These are phyloP conservation scores for Microctonus brassicae DNA, from an alignment of 2,888 invertebrate species.

Conservation along the genomic window DNA sequence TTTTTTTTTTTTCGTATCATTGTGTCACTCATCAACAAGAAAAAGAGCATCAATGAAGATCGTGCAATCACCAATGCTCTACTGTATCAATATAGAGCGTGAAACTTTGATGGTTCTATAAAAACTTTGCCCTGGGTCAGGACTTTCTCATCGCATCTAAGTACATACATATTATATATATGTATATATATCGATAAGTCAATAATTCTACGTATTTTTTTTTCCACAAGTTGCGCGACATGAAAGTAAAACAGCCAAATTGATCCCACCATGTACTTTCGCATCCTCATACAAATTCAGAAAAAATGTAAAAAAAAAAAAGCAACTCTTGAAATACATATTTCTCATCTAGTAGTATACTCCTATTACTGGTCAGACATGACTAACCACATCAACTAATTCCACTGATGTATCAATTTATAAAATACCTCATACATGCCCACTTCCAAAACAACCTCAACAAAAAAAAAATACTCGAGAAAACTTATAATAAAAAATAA, in stretches of 20 bases:
- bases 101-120: slow-evolving; percentile 32
- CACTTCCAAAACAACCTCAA: background rate
- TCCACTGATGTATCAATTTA: background rate
- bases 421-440: background rate
- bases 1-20: slow-evolving; percentile 4
- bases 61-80: slow-evolving; percentile 33
- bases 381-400: too few relatives aligned
- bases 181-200: slow-evolving; percentile 11
- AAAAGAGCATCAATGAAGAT: slow-evolving; percentile 3
- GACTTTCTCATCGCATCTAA: slow-evolving; percentile 3
- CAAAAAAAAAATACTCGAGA: background rate
- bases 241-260: background rate
- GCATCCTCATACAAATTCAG: too few relatives aligned
- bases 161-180: too few relatives aligned
- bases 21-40: slow-evolving; percentile 9
- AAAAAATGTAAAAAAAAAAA: too few relatives aligned
- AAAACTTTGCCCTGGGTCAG: slow-evolving; percentile 33
- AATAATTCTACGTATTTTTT: background rate
- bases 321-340: too few relatives aligned
- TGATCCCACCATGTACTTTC: background rate
- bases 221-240: slow-evolving; percentile 3
- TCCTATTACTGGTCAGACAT: too few relatives aligned
- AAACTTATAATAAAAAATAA: too few relatives aligned
- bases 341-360: background rate
- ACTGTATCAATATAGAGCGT: slow-evolving; percentile 24